These are phyloP conservation scores for Sylvietta virens DNA, from an alignment of 2,113 vertebrate species.

Conservation along the genomic window DNA sequence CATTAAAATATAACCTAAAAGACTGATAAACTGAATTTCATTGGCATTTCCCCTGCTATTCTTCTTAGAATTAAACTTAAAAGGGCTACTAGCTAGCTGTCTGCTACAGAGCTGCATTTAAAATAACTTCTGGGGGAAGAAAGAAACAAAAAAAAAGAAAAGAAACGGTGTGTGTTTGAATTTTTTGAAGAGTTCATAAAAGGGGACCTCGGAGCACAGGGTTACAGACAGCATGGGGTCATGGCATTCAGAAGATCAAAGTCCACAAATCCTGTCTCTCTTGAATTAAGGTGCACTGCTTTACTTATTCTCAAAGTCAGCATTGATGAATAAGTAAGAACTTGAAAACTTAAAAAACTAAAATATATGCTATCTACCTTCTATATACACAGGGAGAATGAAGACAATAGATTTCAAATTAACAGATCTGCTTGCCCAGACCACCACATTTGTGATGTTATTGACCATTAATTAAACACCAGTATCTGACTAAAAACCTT, in stretches of 20 bases:
- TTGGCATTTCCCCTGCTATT: not conserved
- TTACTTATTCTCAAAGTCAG: not conserved
- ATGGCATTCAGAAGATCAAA: not conserved
- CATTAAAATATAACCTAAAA: slow-evolving; percentile 72
- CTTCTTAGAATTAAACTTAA: not conserved
- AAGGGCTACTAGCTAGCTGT: not conserved
- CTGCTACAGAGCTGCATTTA: not conserved
- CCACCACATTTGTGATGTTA: not conserved
- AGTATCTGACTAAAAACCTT: not conserved
- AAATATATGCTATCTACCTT: not conserved
- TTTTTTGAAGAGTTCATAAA: not conserved
- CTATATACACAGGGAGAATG: not conserved
- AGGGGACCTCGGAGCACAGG: not conserved
- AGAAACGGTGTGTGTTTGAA: not conserved
- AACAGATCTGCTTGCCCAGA: not conserved
- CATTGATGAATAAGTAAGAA: not conserved
- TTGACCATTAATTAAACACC: not conserved
- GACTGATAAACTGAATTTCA: slow-evolving; percentile 23
- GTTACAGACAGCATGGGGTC: not conserved
- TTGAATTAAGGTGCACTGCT: not conserved
- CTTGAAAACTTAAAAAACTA: not conserved
- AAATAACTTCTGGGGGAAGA: not conserved
- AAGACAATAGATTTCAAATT: not conserved
- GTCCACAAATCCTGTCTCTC: not conserved
- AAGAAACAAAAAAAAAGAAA: not conserved